These are phyloP conservation scores for Lindbergichthys nudifrons DNA, from an alignment of 2,797 vertebrate species.

Conservation along the genomic window DNA sequence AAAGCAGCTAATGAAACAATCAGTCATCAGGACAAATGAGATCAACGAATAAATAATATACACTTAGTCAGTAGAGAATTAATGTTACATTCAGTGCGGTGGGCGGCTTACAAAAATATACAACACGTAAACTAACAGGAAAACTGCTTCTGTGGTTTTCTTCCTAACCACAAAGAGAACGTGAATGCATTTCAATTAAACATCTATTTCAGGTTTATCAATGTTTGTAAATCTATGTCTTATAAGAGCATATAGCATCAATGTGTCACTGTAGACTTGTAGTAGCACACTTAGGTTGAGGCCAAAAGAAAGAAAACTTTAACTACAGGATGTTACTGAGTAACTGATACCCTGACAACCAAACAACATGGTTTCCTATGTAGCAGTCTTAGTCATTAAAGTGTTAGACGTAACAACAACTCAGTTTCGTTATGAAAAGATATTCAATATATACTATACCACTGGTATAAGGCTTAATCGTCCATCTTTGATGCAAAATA, in stretches of 20 bases:
- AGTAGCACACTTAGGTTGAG: constrained; percentile 22
- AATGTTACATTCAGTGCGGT: constrained; percentile 75
- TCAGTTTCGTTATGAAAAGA: constrained; percentile 5
- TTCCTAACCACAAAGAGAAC: constrained; percentile 27
- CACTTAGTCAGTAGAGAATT: constrained; percentile 36
- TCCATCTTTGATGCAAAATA: constrained; percentile 35
- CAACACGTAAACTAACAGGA: constrained; percentile 35
- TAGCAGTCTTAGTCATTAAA: constrained; percentile 20
- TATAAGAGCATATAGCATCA: constrained; percentile 47
- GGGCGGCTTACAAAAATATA: constrained; percentile 62
- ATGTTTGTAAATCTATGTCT: constrained; percentile 50
- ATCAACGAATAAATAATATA: constrained; percentile 31
- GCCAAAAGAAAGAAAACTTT: constrained; percentile 53
- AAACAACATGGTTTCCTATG: constrained; percentile 27
- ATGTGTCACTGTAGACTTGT: constrained; percentile 30
- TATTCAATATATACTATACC: constrained; percentile 16
- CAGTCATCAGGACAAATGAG: constrained; percentile 15
- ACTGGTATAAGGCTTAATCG: constrained; percentile 39
- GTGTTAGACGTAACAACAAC: constrained; percentile 13
- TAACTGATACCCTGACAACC: constrained; percentile 27
- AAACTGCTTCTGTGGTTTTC: constrained; percentile 26
- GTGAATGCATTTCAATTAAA: constrained; percentile 25
- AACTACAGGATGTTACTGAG: constrained; percentile 36
- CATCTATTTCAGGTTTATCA: constrained; percentile 42
- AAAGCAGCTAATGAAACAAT: constrained; percentile 21